Evolutionary conservation across 2,113 vertebrate species (phyloP).

Genomic region (Astur gentilis): DNA sequence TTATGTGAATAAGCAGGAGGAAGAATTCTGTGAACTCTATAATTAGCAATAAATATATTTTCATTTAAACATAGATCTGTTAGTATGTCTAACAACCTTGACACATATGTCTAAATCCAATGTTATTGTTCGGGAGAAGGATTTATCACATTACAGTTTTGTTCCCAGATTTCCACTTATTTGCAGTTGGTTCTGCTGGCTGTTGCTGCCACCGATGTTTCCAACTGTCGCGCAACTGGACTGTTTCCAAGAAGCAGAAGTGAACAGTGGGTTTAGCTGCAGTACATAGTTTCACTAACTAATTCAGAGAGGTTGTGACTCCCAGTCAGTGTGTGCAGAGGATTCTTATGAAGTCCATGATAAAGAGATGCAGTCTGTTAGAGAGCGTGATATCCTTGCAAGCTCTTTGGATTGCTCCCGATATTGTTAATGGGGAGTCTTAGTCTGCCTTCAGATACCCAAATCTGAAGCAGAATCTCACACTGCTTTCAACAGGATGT

Average conservation of each 20-base stretch:
- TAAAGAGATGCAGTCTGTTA: background rate
- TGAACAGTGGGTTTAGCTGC: background rate
- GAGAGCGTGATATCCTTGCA: background rate
- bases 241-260: background rate
- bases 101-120: background rate
- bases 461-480: background rate
- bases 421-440: background rate
- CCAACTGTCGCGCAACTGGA: background rate
- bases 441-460: background rate
- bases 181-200: background rate
- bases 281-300: background rate
- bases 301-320: background rate
- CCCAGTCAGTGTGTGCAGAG: background rate
- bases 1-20: background rate
- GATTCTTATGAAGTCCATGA: background rate
- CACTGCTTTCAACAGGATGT: background rate
- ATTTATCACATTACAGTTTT: background rate
- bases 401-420: background rate
- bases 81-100: background rate
- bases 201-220: background rate
- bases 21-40: background rate
- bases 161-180: background rate
- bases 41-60: background rate
- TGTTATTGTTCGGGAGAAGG: background rate
- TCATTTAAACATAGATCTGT: background rate